Percentiles rank a stretch among this genome's conserved stretches.
phyloP scores from a whole-genome alignment of 2,888 invertebrate species.

The Lycaena phlaeas region DNA sequence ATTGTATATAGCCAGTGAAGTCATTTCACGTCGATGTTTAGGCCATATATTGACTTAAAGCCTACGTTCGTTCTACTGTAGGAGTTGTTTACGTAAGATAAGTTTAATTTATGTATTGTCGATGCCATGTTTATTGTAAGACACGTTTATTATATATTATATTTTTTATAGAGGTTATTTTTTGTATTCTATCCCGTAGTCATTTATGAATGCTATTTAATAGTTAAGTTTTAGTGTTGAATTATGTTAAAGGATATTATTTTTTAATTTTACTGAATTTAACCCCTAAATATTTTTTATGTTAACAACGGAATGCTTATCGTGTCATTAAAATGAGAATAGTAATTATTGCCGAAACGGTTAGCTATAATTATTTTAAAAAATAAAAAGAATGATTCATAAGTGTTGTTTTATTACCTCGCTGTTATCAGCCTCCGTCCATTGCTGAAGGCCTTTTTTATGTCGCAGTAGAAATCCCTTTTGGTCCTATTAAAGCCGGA shows the following conservation, averaged over 20 bases:
- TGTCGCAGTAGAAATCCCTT: too few relatives aligned
- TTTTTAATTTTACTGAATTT: conserved; percentile 51
- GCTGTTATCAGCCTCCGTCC: too few relatives aligned
- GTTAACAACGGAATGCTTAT: conserved; percentile 67
- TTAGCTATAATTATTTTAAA: conserved; percentile 75
- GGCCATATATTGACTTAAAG: conserved; percentile 14
- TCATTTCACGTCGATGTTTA: conserved; percentile 62
- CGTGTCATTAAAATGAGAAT: conserved; percentile 68
- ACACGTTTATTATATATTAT: conserved; percentile 64
- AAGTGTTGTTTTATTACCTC: conserved; percentile 35
- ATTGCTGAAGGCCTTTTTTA: too few relatives aligned
- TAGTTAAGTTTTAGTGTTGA: conserved; percentile 60
- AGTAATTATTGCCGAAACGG: conserved; percentile 70
- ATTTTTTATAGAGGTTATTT: conserved; percentile 67
- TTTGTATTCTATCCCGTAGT: conserved; percentile 58
- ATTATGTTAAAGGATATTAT: conserved; percentile 52
- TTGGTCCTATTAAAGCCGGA: too few relatives aligned
- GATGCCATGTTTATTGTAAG: conserved; percentile 70
- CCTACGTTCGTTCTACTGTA: conserved; percentile 25
- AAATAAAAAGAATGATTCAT: conserved; percentile 72
- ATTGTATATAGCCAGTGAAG: conserved; percentile 65
- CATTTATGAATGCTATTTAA: conserved; percentile 50
- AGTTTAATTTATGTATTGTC: conserved; percentile 38
- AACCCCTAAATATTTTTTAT: conserved; percentile 48
- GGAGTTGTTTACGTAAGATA: conserved; percentile 31